Evolutionary conservation across 2,113 vertebrate genomes (phyloP).

Genomic region (Microtus richardsoni): DNA sequence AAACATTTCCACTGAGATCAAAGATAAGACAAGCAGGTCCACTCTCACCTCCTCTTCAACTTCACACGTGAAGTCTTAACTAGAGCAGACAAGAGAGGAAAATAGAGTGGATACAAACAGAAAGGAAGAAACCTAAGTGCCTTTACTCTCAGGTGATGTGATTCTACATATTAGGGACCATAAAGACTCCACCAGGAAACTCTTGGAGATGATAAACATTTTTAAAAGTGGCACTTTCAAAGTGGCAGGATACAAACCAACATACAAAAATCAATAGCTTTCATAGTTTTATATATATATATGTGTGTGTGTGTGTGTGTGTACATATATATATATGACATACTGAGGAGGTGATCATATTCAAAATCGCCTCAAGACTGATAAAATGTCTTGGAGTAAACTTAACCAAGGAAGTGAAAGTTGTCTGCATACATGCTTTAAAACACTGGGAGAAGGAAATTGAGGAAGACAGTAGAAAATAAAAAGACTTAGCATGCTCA

Average conservation of each 20-base stretch:
- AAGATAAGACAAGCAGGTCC: too few relatives aligned
- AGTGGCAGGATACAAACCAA: background rate
- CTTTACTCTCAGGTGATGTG: background rate
- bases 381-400: background rate
- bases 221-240: background rate
- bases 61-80: background rate
- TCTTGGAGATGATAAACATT: background rate
- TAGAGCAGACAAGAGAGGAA: background rate
- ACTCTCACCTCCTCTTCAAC: background rate
- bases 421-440: background rate
- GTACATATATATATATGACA: accelerated
- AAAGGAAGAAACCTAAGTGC: background rate
- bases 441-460: background rate
- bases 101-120: background rate
- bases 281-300: too few relatives aligned
- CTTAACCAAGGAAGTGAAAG: background rate
- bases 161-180: background rate
- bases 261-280: too few relatives aligned
- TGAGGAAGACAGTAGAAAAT: too few relatives aligned
- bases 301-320: too few relatives aligned
- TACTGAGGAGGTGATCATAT: background rate
- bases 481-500: background rate
- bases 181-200: background rate
- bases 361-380: background rate
- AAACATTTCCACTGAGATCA: too few relatives aligned